Conservation (phyloP, 1,140 invertebrate species). For the Drosophila persimilis region DNA sequence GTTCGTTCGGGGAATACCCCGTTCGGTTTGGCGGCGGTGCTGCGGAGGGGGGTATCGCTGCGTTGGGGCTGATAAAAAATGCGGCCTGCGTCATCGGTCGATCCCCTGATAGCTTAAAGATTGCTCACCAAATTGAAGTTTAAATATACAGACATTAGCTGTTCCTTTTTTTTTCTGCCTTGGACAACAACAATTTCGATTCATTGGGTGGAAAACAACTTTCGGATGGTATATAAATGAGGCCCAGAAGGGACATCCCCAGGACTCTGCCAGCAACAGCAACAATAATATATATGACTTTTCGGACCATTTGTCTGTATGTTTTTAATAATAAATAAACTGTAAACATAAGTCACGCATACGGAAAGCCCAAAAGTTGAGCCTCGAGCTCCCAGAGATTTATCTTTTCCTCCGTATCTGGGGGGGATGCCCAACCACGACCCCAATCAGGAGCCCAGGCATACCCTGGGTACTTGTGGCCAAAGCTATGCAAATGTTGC, state of each 20-base stretch:
- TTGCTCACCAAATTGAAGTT: slow-evolving; percentile 33
- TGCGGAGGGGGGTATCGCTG: not conserved
- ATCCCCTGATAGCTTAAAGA: slow-evolving; percentile 54
- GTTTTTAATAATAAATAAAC: slow-evolving; percentile 81
- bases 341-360: slow-evolving; percentile 79
- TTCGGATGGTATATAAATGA: slow-evolving; percentile 45
- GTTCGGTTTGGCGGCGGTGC: not conserved
- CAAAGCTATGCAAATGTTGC: slow-evolving; percentile 56
- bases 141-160: slow-evolving; percentile 50
- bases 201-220: slow-evolving; percentile 29
- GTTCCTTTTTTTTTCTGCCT: not conserved
- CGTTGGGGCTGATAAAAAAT: slow-evolving; percentile 33
- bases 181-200: slow-evolving; percentile 12
- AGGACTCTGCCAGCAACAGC: slow-evolving; percentile 2
- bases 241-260: slow-evolving; percentile 11
- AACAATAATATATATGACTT: slow-evolving; percentile 45
- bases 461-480: slow-evolving; percentile 12
- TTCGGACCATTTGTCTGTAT: slow-evolving; percentile 65
- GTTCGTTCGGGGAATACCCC: slow-evolving; percentile 14
- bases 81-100: slow-evolving; percentile 26
- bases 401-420: slow-evolving; percentile 31
- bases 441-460: too few species aligned
- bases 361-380: slow-evolving; percentile 65
- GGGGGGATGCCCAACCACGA: too few species aligned
- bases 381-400: slow-evolving; percentile 62